A percentile compares a stretch with the other conserved stretches of the same genome.
These are phyloP conservation scores for Plagodis pulveraria DNA, from an alignment of 2,888 invertebrate species.

Conservation along the genomic window DNA sequence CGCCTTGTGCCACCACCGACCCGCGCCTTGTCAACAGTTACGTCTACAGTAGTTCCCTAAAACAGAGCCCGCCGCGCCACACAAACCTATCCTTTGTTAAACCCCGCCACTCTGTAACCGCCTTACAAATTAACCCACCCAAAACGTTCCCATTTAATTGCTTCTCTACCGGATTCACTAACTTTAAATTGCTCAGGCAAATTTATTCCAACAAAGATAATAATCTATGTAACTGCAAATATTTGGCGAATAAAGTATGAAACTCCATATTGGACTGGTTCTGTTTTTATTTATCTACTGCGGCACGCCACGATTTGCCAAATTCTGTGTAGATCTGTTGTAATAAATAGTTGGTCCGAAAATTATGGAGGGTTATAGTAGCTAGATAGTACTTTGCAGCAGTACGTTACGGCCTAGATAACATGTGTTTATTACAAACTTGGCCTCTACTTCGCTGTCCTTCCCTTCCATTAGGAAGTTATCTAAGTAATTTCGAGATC, in stretches of 20 bases:
- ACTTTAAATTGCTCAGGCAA: constrained; percentile 13
- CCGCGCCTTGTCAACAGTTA: constrained; percentile 44
- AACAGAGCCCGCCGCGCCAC: constrained; percentile 33
- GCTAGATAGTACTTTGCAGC: not conserved
- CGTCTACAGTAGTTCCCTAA: constrained; percentile 36
- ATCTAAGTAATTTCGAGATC: constrained; percentile 39
- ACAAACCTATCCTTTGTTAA: constrained; percentile 39
- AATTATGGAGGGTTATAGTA: constrained; percentile 38
- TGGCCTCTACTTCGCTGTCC: constrained; percentile 33
- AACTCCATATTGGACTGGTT: constrained; percentile 35
- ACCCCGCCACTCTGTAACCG: constrained; percentile 36
- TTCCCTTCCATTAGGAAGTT: constrained; percentile 45
- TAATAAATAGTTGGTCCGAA: constrained; percentile 44
- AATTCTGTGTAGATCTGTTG: constrained; percentile 40
- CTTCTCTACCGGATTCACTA: constrained; percentile 6
- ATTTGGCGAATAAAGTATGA: no score
- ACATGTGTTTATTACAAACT: constrained; percentile 46
- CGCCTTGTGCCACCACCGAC: constrained; percentile 19
- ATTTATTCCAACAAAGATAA: constrained; percentile 32
- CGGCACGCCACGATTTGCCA: constrained; percentile 45
- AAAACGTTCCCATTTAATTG: constrained; percentile 14
- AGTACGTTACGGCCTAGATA: constrained; percentile 37
- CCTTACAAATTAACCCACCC: constrained; percentile 32
- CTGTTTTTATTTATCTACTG: constrained; percentile 26
- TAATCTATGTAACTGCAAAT: constrained; percentile 46